Evolutionary conservation across 2,113 vertebrate genomes (phyloP).

Genomic region (Amphiprion ocellaris): DNA sequence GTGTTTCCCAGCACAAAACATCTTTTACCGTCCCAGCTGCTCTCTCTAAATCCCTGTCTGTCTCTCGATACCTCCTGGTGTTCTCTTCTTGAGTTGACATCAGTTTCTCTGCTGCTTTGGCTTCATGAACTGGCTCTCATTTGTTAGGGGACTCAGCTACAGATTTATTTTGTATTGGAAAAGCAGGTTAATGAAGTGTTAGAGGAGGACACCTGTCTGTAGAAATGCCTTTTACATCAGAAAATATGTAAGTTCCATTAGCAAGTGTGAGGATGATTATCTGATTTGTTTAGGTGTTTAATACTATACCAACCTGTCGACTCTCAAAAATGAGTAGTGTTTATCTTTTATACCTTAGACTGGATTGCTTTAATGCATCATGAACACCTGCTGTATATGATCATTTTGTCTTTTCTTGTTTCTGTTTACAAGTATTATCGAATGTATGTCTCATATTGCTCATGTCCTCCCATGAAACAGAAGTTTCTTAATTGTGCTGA

Average conservation of each 20-base stretch:
- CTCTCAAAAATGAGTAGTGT: neutral
- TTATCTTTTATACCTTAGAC: neutral
- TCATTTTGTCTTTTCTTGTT: too few relatives aligned
- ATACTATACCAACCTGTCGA: neutral
- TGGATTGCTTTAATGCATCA: too few relatives aligned
- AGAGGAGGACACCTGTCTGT: neutral
- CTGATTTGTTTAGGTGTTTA: neutral
- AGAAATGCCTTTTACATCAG: too few relatives aligned
- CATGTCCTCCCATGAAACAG: neutral
- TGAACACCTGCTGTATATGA: too few relatives aligned
- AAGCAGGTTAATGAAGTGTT: neutral
- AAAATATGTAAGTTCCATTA: too few relatives aligned
- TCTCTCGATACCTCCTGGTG: conserved; percentile 19
- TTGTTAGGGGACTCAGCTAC: conserved; percentile 17
- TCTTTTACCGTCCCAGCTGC: conserved; percentile 69
- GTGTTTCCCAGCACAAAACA: conserved; percentile 73
- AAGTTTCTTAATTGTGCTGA: conserved; percentile 19
- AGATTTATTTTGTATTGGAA: conserved; percentile 1
- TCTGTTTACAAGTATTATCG: too few relatives aligned
- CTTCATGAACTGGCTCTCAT: neutral
- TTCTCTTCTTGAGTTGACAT: conserved; percentile 19
- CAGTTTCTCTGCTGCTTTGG: conserved; percentile 16
- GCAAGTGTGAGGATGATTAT: neutral
- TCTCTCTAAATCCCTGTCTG: conserved; percentile 55
- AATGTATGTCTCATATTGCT: neutral